Evolutionary conservation across 1,140 invertebrate species (phyloP).

Genomic region (Diabrotica virgifera): DNA sequence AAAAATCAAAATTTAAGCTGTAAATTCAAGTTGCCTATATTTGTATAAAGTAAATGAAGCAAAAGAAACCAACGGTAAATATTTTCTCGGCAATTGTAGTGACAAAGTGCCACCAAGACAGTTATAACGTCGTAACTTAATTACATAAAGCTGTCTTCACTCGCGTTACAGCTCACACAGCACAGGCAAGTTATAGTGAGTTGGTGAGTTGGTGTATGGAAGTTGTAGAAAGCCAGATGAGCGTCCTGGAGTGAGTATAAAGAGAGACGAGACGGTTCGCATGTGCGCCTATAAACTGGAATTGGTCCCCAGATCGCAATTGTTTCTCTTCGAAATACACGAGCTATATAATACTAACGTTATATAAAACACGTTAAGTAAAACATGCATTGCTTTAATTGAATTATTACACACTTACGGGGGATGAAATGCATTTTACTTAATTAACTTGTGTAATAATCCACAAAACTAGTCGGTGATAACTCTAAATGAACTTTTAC

Average conservation of each 20-base stretch:
- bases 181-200: not conserved
- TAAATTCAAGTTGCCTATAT: too few species aligned
- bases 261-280: not conserved
- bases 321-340: not conserved
- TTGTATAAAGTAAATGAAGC: too few species aligned
- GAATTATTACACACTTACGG: too few species aligned
- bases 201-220: slow-evolving; percentile 1
- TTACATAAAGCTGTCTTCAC: slow-evolving; percentile 14
- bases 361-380: not conserved
- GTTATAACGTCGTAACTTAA: slow-evolving; percentile 14
- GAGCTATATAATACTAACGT: too few species aligned
- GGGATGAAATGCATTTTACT: too few species aligned
- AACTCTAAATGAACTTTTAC: too few species aligned
- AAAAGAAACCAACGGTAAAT: too few species aligned
- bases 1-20: too few species aligned
- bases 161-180: slow-evolving; percentile 4
- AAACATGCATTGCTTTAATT: slow-evolving; percentile 8
- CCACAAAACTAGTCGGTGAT: too few species aligned
- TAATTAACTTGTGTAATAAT: too few species aligned
- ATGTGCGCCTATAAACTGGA: slow-evolving; percentile 4
- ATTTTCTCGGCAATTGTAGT: too few species aligned
- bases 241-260: not conserved
- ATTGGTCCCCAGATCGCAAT: slow-evolving; percentile 14
- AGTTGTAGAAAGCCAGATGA: slow-evolving; percentile 13
- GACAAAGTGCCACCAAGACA: slow-evolving; percentile 12